Conservation (phyloP, 2,888 invertebrate species). For the Rugalucina vietnamica region DNA sequence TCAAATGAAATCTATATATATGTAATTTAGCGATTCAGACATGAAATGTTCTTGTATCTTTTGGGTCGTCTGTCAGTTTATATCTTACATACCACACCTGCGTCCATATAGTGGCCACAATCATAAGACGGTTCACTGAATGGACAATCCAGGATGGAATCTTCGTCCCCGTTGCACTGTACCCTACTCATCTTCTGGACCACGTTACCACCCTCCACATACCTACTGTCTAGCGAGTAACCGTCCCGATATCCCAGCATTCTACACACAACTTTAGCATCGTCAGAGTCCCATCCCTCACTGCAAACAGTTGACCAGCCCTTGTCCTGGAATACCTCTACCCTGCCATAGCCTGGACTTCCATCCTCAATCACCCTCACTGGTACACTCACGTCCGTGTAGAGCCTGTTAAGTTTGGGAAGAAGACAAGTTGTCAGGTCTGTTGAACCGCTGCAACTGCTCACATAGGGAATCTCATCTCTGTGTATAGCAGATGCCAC, state of each 20-base stretch:
- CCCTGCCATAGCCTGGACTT: background rate
- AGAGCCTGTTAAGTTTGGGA: background rate
- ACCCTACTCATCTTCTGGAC: background rate
- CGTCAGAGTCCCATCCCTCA: background rate
- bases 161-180: background rate
- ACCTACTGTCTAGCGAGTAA: background rate
- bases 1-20: no score
- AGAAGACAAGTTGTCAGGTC: background rate
- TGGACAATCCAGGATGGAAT: background rate
- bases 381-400: background rate
- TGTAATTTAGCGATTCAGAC: no score
- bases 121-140: background rate
- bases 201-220: background rate
- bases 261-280: background rate
- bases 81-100: background rate
- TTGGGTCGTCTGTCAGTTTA: no score
- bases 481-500: no score
- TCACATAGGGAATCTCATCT: no score
- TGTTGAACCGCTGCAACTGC: no score
- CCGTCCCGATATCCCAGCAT: background rate
- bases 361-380: background rate
- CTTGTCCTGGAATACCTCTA: background rate
- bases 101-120: background rate
- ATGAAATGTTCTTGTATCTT: no score
- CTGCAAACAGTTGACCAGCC: background rate